These are phyloP conservation scores for Mesembrinibis cayennensis DNA, from an alignment of 2,113 vertebrate species.

Conservation along the genomic window DNA sequence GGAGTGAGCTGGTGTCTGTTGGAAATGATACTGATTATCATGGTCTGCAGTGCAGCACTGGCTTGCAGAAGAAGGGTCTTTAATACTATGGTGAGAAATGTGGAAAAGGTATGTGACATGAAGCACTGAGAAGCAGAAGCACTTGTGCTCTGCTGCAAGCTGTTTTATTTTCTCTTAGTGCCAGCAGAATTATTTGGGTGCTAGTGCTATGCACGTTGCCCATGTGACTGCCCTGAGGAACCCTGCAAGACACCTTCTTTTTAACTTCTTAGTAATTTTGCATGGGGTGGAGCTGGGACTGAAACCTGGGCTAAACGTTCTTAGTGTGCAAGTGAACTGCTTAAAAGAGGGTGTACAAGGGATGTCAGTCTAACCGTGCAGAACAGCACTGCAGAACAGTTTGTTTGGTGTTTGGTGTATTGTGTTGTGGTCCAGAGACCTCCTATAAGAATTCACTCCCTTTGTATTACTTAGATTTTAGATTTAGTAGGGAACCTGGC, in stretches of 20 bases:
- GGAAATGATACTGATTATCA: background rate
- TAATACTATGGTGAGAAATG: rapidly evolving
- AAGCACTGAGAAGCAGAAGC: background rate
- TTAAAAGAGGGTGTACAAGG: background rate
- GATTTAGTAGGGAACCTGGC: background rate
- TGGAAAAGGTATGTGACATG: background rate
- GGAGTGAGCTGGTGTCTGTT: background rate
- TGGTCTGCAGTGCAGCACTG: background rate
- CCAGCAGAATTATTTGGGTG: background rate
- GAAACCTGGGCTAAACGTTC: background rate
- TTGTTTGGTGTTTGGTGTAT: background rate
- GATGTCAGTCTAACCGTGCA: background rate
- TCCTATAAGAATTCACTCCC: background rate
- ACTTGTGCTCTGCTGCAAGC: background rate
- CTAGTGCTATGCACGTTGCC: background rate
- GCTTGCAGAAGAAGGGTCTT: background rate
- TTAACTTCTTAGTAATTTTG: background rate
- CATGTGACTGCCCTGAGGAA: background rate
- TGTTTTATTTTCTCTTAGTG: background rate
- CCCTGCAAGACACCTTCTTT: background rate
- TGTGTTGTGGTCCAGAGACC: background rate
- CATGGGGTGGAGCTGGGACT: background rate
- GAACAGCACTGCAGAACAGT: background rate
- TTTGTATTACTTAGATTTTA: background rate
- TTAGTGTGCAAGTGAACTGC: background rate